Percentiles rank a stretch among this genome's conserved stretches.
Conservation (phyloP, 2,888 invertebrate genomes). For the Polyploca ridens region DNA sequence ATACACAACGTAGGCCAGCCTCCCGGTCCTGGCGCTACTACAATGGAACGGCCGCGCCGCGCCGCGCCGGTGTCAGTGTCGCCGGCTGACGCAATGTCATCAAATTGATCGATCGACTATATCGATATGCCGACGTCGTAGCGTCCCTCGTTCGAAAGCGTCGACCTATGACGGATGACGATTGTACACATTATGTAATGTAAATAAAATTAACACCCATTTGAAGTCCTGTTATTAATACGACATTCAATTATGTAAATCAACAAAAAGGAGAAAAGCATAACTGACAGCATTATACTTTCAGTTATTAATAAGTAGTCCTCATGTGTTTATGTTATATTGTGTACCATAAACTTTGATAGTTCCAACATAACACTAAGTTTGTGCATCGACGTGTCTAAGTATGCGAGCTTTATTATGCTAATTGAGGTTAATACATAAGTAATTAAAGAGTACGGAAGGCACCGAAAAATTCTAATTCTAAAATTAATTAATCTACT, state of each 20-base stretch:
- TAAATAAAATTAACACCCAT: neutral
- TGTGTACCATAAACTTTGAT: neutral
- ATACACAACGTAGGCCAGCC: too few relatives aligned
- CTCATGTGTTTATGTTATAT: neutral
- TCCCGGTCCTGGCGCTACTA: too few relatives aligned
- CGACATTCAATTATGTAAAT: neutral
- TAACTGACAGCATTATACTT: neutral
- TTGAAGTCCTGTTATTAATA: neutral
- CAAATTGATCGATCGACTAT: constrained; percentile 1
- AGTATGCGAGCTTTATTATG: constrained; percentile 35
- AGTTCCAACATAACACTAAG: constrained; percentile 4
- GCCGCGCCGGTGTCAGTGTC: neutral
- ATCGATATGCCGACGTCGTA: constrained; percentile 1
- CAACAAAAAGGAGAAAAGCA: neutral
- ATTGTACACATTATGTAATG: neutral
- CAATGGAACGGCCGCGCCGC: too few relatives aligned
- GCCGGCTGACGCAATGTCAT: neutral
- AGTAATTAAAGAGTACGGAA: constrained; percentile 44
- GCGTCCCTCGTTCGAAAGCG: neutral
- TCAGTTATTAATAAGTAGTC: neutral
- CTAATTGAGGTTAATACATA: constrained; percentile 45
- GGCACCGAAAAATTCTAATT: constrained; percentile 15
- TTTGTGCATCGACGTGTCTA: constrained; percentile 26
- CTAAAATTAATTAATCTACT: constrained; percentile 13
- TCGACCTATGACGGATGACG: neutral